Conservation (phyloP, 2,113 vertebrate species). For the Illadopsis cleaveri region DNA sequence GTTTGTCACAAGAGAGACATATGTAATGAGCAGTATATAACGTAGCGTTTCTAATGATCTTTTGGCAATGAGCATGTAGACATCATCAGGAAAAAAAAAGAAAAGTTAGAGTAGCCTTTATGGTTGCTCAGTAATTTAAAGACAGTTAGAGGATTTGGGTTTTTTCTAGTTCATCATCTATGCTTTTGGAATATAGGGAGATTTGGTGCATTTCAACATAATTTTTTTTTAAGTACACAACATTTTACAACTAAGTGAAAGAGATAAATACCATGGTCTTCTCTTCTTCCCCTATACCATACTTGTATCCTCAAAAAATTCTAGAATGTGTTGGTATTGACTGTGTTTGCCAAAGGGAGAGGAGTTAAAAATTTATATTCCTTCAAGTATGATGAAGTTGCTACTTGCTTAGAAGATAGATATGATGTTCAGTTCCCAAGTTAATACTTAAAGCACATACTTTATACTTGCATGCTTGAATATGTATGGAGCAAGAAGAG, state of each 20-base stretch:
- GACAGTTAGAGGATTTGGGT: rapidly evolving
- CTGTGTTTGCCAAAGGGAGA: neutral
- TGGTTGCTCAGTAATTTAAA: neutral
- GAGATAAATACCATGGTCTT: neutral
- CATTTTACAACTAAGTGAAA: neutral
- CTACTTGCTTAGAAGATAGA: neutral
- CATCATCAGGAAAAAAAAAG: neutral
- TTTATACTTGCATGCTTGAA: neutral
- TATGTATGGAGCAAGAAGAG: neutral
- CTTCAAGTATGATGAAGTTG: neutral
- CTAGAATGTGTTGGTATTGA: neutral
- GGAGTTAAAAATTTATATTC: neutral
- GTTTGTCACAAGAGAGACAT: conserved; percentile 20
- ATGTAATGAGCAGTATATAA: neutral
- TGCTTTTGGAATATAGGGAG: neutral
- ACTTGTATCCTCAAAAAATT: neutral
- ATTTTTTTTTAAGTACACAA: neutral
- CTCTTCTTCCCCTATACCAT: neutral
- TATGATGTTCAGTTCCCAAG: neutral
- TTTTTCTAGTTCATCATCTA: neutral
- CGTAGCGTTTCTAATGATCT: neutral
- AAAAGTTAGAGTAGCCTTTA: neutral
- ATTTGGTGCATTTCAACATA: neutral
- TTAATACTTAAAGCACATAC: neutral
- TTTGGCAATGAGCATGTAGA: neutral